phyloP scores from a whole-genome alignment of 2,797 vertebrate genomes.

The Aldrovandia affinis region DNA sequence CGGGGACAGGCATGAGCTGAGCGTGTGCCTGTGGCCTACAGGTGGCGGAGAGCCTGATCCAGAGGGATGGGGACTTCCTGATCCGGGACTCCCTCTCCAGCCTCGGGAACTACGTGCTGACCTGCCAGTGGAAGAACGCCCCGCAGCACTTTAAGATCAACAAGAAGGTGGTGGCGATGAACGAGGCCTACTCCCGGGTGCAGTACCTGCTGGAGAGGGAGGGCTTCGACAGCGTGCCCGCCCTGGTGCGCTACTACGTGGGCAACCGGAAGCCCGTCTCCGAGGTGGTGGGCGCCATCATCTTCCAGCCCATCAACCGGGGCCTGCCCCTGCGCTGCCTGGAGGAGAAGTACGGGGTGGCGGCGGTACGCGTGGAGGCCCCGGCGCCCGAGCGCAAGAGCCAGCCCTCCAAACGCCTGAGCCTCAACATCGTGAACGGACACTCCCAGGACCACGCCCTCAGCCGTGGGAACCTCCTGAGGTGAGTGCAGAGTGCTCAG shows the following conservation, averaged over 20 bases:
- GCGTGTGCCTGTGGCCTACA: slow-evolving; percentile 54
- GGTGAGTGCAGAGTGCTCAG: slow-evolving; percentile 67
- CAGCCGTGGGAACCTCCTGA: slow-evolving; percentile 79
- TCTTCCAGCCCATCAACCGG: slow-evolving; percentile 95
- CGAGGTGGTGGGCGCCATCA: slow-evolving; percentile 89
- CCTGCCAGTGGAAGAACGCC: slow-evolving; percentile 91
- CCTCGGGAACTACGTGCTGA: slow-evolving; percentile 92
- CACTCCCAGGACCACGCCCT: slow-evolving; percentile 69
- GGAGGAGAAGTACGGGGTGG: slow-evolving; percentile 86
- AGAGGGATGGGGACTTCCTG: slow-evolving; percentile 95
- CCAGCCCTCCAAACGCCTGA: slow-evolving; percentile 80
- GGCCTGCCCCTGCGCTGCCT: slow-evolving; percentile 86
- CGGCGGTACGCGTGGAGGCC: slow-evolving; percentile 60
- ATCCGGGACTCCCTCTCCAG: slow-evolving; percentile 93
- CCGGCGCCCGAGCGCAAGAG: slow-evolving; percentile 68
- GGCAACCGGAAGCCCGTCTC: slow-evolving; percentile 91
- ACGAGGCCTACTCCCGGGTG: slow-evolving; percentile 88
- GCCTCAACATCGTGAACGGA: slow-evolving; percentile 80
- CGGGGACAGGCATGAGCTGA: slow-evolving; percentile 26
- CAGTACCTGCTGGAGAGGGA: slow-evolving; percentile 91
- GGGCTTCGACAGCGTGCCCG: slow-evolving; percentile 89
- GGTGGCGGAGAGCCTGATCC: slow-evolving; percentile 89
- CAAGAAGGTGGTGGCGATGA: slow-evolving; percentile 84
- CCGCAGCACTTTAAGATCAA: slow-evolving; percentile 97
- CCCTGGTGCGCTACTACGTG: slow-evolving; percentile 89